A percentile compares a stretch with the other conserved stretches of the same genome.
Conservation (phyloP, 2,888 invertebrate genomes). For the Pyrocoelia pectoralis region DNA sequence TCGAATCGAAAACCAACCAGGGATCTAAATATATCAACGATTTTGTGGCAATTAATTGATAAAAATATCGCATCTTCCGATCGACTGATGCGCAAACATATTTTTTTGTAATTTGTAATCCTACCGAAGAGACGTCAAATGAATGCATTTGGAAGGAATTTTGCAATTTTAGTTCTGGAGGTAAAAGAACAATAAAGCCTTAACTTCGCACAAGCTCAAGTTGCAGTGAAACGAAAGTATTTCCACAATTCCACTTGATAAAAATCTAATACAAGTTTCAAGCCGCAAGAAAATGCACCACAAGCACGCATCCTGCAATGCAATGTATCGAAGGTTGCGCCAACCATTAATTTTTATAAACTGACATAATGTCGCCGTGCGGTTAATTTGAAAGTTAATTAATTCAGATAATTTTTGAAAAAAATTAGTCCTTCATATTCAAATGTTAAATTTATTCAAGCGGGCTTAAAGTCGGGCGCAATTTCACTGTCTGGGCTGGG, state of each 20-base stretch:
- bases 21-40: too few relatives aligned
- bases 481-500: constrained; percentile 18
- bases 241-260: too few relatives aligned
- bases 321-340: not conserved
- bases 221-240: not conserved
- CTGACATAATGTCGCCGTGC: not conserved
- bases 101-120: too few relatives aligned
- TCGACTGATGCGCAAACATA: too few relatives aligned
- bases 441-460: constrained; percentile 23
- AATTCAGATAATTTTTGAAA: not conserved
- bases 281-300: not conserved
- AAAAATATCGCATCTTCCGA: too few relatives aligned
- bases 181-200: not conserved
- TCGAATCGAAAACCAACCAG: too few relatives aligned
- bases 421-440: constrained; percentile 7
- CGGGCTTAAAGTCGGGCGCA: constrained; percentile 21
- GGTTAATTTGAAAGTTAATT: too few relatives aligned
- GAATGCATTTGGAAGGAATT: too few relatives aligned
- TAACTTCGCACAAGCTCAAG: not conserved
- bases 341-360: not conserved
- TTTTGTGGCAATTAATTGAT: too few relatives aligned
- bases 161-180: too few relatives aligned
- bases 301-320: constrained; percentile 1
- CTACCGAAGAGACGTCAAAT: too few relatives aligned
- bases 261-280: not conserved